These are phyloP conservation scores for Trissoscelio sp. DNA, from an alignment of 2,888 invertebrate species.

Conservation along the genomic window DNA sequence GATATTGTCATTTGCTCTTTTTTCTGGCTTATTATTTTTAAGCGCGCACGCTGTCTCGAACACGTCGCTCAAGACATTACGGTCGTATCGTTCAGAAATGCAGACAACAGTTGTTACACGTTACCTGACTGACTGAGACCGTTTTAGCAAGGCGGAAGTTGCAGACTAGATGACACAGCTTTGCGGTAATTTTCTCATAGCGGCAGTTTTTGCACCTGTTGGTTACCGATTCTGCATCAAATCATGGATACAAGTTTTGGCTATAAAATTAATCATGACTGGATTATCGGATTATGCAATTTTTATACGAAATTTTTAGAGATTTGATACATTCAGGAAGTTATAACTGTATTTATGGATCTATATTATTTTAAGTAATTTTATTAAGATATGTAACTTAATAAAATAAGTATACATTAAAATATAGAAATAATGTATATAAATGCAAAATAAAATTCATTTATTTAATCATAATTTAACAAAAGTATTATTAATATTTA, in stretches of 20 bases:
- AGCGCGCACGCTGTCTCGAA: conserved; percentile 16
- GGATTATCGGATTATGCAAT: neutral
- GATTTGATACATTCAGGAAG: too few relatives aligned
- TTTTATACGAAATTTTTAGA: too few relatives aligned
- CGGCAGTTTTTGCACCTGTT: conserved; percentile 69
- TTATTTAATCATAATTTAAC: too few relatives aligned
- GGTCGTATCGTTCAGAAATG: conserved; percentile 45
- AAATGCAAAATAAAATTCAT: too few relatives aligned
- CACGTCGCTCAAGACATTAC: conserved; percentile 51
- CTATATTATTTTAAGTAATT: too few relatives aligned
- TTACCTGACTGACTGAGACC: conserved; percentile 73
- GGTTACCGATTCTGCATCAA: conserved; percentile 49
- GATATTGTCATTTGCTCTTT: conserved; percentile 57
- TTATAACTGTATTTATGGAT: too few relatives aligned
- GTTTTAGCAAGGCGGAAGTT: conserved; percentile 73
- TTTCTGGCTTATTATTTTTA: conserved; percentile 50
- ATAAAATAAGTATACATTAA: too few relatives aligned
- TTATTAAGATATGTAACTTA: too few relatives aligned
- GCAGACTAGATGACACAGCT: conserved; percentile 68
- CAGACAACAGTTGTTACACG: conserved; percentile 75
- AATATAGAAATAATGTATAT: too few relatives aligned
- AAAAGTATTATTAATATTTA: too few relatives aligned
- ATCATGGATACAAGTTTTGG: conserved; percentile 20
- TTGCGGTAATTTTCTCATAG: conserved; percentile 65
- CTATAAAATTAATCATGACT: conserved; percentile 16